Evolutionary conservation across 1,140 invertebrate genomes (phyloP).

Genomic region (Hylaeus anthracinus): DNA sequence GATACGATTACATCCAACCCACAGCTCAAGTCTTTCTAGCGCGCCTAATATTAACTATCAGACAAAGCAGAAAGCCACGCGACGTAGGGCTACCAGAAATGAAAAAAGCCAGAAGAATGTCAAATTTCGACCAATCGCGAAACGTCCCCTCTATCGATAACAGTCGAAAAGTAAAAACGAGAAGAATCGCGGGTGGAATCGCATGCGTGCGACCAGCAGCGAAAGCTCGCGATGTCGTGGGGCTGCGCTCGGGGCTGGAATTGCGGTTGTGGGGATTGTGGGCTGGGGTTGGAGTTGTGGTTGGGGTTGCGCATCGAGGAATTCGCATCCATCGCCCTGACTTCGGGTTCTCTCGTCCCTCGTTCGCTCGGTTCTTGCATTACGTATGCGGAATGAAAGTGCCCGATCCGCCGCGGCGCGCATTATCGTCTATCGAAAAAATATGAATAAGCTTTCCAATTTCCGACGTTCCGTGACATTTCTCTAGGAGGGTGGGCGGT

Average conservation of each 20-base stretch:
- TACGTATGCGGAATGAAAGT: constrained; percentile 78
- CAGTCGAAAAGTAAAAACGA: too few species aligned
- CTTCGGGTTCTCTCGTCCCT: constrained; percentile 28
- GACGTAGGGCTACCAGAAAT: too few species aligned
- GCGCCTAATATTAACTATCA: too few species aligned
- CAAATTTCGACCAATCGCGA: too few species aligned
- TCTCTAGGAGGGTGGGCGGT: constrained; percentile 75
- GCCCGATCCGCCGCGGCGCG: constrained; percentile 54
- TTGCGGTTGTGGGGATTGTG: not conserved
- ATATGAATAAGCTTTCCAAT: constrained; percentile 81
- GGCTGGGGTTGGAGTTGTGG: not conserved
- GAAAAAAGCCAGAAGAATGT: too few species aligned
- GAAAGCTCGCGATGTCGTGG: not conserved
- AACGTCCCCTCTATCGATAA: too few species aligned
- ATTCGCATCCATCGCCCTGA: constrained; percentile 8
- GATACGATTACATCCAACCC: too few species aligned
- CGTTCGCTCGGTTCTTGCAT: constrained; percentile 49
- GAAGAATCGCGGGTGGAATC: not conserved
- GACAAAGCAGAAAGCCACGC: too few species aligned
- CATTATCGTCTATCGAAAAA: constrained; percentile 74
- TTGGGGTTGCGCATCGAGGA: constrained; percentile 10
- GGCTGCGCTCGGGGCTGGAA: not conserved
- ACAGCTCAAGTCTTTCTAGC: too few species aligned
- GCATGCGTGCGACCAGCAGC: not conserved
- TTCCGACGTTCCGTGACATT: constrained; percentile 81